Conservation (phyloP, 2,797 vertebrate genomes). For the Microcaecilia unicolor region DNA sequence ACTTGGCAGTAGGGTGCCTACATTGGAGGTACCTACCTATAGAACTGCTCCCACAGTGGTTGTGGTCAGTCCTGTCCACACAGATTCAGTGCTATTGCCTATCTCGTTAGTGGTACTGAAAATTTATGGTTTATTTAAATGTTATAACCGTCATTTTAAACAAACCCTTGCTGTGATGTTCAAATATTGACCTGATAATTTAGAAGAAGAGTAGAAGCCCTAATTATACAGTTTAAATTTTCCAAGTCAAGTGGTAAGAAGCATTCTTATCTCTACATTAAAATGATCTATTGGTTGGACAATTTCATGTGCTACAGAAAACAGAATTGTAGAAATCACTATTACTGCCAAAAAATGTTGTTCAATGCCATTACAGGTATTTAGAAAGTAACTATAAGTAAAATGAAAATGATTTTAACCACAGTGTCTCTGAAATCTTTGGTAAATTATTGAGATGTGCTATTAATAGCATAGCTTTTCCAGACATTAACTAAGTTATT, state of each 20-base stretch:
- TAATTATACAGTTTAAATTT: too few relatives aligned
- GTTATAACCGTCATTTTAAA: too few relatives aligned
- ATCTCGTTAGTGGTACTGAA: too few relatives aligned
- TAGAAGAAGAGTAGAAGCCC: too few relatives aligned
- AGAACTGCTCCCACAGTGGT: too few relatives aligned
- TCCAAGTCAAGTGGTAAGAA: not conserved
- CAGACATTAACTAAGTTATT: constrained; percentile 4
- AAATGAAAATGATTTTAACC: constrained; percentile 11
- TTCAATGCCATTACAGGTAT: constrained; percentile 7
- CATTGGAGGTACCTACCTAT: too few relatives aligned
- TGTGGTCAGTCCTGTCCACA: too few relatives aligned
- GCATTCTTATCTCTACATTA: constrained; percentile 10
- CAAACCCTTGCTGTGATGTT: too few relatives aligned
- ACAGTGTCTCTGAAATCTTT: constrained; percentile 1
- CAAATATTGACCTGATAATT: too few relatives aligned
- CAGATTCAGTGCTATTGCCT: too few relatives aligned
- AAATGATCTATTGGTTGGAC: not conserved
- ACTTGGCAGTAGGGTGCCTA: too few relatives aligned
- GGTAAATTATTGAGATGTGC: not conserved
- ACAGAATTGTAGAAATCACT: constrained; percentile 13
- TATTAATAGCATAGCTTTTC: constrained; percentile 8
- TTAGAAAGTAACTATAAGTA: constrained; percentile 19
- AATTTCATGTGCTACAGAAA: constrained; percentile 17
- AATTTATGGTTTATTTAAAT: too few relatives aligned
- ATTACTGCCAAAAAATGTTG: constrained; percentile 12